Base-by-base conservation (phyloP, 2,797 vertebrate genomes). In the Emydoidea blandingii region DNA sequence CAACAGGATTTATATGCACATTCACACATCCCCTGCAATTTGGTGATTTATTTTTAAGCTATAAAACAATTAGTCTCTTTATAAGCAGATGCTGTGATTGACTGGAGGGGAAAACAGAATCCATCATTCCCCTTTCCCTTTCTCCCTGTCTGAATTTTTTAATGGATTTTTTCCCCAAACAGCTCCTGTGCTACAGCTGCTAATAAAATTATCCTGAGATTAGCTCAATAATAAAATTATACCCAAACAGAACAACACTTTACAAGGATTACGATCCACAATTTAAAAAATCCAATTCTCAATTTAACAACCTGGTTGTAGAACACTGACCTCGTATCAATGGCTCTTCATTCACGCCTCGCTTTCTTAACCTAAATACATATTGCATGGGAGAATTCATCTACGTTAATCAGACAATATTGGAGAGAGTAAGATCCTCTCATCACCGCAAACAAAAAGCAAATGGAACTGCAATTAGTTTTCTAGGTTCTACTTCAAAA, bases 1-100 rank as follows among this genome's bases (percentile, higher is more conserved):
- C 92, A 97, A 79, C 16, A 88, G 27, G 88, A 96, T 87, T 94
- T 87, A 89, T 92, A 88, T 49, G 89, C 83, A 87, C 31, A 29
- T 87, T 93, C 80, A 89, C 27, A 83, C 88, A 23, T 83, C 47
- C 78, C 41, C 83, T 94, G 85, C 50, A 88, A 54, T 90, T 90
- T 54, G 12, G 27, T 81, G 10, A 12, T 50, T 49, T 68, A 96
- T 91, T 94, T 90, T 87, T 68, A 68, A 91, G 83, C 84, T 92
- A 96, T 62, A 92, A 83, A 88, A 78, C 65, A 88, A 91, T 72
- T 89, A 79, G 74, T 68, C 27, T 85, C 91, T 79, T 79, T 49
- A 92, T 59, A 94, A 62, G 50, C 2, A 72, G 18, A 44, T 34
- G 74, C 10, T 29, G 41, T 11, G 59, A 44, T 9, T 76, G 53